Evolutionary conservation across 2,113 vertebrate genomes (phyloP).

Genomic region (Lamprologus sp.): DNA sequence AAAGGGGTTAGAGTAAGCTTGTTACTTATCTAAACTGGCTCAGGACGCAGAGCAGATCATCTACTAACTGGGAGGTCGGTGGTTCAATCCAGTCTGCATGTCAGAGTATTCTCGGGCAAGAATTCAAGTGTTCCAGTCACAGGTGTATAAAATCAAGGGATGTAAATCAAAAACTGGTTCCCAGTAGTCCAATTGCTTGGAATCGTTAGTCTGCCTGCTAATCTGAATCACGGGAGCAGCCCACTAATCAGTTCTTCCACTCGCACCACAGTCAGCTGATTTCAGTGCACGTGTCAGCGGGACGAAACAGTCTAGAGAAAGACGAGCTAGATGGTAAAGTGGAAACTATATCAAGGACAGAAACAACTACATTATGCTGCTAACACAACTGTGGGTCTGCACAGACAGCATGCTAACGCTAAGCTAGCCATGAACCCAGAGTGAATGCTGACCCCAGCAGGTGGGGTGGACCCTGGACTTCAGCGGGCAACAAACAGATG

Average conservation of each 20-base stretch:
- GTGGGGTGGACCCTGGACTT: not conserved
- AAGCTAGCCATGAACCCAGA: not conserved
- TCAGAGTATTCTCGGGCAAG: not conserved
- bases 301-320: not conserved
- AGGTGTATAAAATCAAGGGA: not conserved
- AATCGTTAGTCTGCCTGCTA: not conserved
- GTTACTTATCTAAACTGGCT: not conserved
- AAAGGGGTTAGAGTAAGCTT: not conserved
- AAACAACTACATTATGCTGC: not conserved
- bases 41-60: not conserved
- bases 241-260: not conserved
- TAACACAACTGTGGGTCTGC: not conserved
- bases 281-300: not conserved
- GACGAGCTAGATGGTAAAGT: not conserved
- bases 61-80: not conserved
- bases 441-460: not conserved
- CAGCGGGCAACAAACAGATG: not conserved
- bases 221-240: not conserved
- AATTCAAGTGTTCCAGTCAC: not conserved
- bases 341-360: not conserved
- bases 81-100: not conserved
- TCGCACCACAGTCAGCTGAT: not conserved
- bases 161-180: not conserved
- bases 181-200: not conserved
- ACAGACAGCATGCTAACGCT: not conserved